Base-by-base conservation (phyloP, 2,113 vertebrate genomes). In the Hemichromis elongatus region DNA sequence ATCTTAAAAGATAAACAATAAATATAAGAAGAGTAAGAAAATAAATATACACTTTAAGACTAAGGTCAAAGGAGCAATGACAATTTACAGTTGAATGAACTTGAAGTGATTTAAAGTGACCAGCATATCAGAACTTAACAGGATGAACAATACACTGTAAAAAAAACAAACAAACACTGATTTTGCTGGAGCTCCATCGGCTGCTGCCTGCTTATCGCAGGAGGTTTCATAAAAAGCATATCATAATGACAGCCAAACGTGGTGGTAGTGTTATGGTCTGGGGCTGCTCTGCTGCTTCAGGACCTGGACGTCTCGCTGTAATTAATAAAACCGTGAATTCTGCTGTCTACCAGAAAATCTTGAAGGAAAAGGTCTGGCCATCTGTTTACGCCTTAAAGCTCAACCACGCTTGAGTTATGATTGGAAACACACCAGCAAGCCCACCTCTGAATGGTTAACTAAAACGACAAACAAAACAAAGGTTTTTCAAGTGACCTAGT, bases 351-450 rank as follows among this genome's bases (percentile, higher is more conserved):
- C 30, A 30, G 30, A 30, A 30, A 61, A n/a, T 61, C 59, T 35
- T 35, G 2, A 63, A 35, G 59, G 30, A 10, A n/a, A 61, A 35
- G 35, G 0, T 35, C 18, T 18, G 0, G 6, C 18, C 30, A 33
- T 33, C 30, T 33, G 6, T 33, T 33, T 6, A 33, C 3, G 30
- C 30, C 0, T 63, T 63, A 9, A 63, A 63, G 56, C 57, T 4
- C 9, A 35, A 35, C 9, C 30, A 0, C 2, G 6, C 30, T 35
- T 63, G 59, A 63, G 5, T 61, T 35, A 61, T 61, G 18, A 35
- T 61, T 18, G 5, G 57, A 61, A 61, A 61, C 57, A n/a, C 57
- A 0, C 16, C 57, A 3, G 18, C 9, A 61, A 61, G 28, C 57
- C 28, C 57, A 61, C 28, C 57, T 61, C 57, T 61, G 28, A 61